Evolutionary conservation across 1,140 invertebrate genomes (phyloP).

Genomic region (Microplitis mediator): DNA sequence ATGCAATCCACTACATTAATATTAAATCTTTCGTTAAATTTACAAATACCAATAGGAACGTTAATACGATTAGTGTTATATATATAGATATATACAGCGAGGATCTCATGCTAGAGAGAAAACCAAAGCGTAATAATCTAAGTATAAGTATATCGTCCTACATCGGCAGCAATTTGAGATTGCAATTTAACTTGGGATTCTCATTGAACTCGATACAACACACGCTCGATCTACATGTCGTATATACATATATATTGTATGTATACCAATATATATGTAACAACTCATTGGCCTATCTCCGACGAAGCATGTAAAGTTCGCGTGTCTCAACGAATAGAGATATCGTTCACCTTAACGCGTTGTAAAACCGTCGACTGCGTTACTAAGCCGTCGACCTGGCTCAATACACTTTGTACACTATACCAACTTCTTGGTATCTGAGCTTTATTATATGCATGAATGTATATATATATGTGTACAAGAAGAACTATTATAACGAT

Average conservation of each 20-base stretch:
- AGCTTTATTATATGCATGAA: no score
- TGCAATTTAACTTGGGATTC: slow-evolving; percentile 25
- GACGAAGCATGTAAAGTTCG: slow-evolving; percentile 32
- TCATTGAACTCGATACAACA: slow-evolving; percentile 24
- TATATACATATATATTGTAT: no score
- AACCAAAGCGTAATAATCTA: not conserved
- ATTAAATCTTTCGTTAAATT: no score
- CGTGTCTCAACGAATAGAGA: slow-evolving; percentile 48
- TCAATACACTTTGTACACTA: not conserved
- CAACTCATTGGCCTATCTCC: slow-evolving; percentile 16
- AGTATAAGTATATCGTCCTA: not conserved
- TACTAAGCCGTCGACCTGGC: not conserved
- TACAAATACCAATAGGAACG: no score
- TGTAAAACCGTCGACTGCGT: slow-evolving; percentile 31
- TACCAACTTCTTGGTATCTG: no score
- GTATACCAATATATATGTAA: no score
- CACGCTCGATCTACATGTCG: not conserved
- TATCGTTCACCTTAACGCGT: slow-evolving; percentile 39
- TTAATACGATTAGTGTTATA: no score
- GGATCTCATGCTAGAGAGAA: not conserved
- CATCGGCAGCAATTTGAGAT: slow-evolving; percentile 11
- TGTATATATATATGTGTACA: no score
- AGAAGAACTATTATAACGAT: no score
- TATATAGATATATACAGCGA: no score
- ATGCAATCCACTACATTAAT: no score